Base-by-base conservation (phyloP, 1,140 invertebrate genomes). In the Trachymyrmex cornetzi region DNA sequence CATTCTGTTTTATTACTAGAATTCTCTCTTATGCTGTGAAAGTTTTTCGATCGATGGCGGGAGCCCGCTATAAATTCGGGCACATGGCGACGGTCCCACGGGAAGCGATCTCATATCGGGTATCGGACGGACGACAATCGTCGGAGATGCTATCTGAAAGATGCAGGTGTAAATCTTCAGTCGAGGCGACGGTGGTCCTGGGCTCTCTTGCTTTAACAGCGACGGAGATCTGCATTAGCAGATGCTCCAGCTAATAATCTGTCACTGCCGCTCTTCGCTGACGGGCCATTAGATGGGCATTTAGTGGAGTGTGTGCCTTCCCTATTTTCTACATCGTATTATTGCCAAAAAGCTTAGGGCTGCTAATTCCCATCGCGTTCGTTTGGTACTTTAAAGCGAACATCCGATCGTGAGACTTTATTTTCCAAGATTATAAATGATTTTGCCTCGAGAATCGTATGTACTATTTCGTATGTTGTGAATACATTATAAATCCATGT, bases 61-160 rank as follows among this genome's bases (percentile, higher is more conserved):
- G 48, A 63, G 16, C 34, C 72, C 74, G 64, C 87, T 79, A 86
- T 88, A 88, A 88, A 88, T 88, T 81, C 84, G 84, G 61, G 59
- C 77, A 53, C n/a, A 53, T 27, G n/a, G 34, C 55, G 50, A 44
- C 48, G 71, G 61, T 48, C 59, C n/a, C 80, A 69, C 30, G 87
- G 4, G 22, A 24, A 67, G 80, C 57, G 87, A 72, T 27, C 44
- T 53, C 59, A 30, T 77, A 87, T 88, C 77, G 85, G 82, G 12
- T 87, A 90, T 80, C 72, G 44, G 38, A 64, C 30, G 48, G 61
- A 72, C 85, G 86, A 90, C 88, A 87, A 71, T 84, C 67, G 69
- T 84, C 89, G 89, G 89, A 85, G 82, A 91, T 91, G 44, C 24
- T 87, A 90, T 90, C 90, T 88, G 34, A 88, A 88, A 90, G 82